Evolutionary conservation across 2,888 invertebrate species (phyloP).

Genomic region (Acrobasis suavella): DNA sequence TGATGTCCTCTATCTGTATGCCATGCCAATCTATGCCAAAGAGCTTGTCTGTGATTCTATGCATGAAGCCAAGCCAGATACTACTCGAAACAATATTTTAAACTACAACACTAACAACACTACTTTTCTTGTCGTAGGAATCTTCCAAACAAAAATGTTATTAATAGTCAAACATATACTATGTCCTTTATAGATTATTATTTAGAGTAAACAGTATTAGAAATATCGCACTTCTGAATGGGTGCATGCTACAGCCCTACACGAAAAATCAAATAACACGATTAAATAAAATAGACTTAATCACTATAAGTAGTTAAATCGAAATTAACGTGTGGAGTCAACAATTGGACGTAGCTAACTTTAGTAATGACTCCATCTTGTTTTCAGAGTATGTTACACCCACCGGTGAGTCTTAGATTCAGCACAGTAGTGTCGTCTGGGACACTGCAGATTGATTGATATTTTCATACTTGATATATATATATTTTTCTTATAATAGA

Average conservation of each 20-base stretch:
- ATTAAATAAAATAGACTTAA: constrained; percentile 11
- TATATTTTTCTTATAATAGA: constrained; percentile 1
- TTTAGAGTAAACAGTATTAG: constrained; percentile 3
- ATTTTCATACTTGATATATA: constrained; percentile 27
- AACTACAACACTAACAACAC: constrained; percentile 5
- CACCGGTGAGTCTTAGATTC: constrained; percentile 79
- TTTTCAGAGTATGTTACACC: constrained; percentile 82
- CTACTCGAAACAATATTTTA: constrained; percentile 26
- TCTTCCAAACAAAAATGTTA: not conserved
- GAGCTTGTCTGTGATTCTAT: constrained; percentile 41
- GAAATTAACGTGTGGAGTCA: constrained; percentile 76
- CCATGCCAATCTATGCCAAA: constrained; percentile 27
- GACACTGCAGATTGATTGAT: constrained; percentile 6
- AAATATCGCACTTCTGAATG: constrained; percentile 19
- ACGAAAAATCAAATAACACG: constrained; percentile 27
- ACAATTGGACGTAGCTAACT: constrained; percentile 65
- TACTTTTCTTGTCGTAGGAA: not conserved
- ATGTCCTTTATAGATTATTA: constrained; percentile 24
- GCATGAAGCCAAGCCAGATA: constrained; percentile 34
- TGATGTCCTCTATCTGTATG: constrained; percentile 8
- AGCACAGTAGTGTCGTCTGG: constrained; percentile 60
- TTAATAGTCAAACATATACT: constrained; percentile 13
- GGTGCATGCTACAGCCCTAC: constrained; percentile 29
- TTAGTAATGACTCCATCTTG: constrained; percentile 81
- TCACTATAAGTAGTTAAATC: constrained; percentile 40